Percentiles rank a stretch among this genome's conserved stretches.
Evolutionary conservation across 2,797 vertebrate genomes (phyloP).

Genomic region (Ctenopoma kingsleyae): DNA sequence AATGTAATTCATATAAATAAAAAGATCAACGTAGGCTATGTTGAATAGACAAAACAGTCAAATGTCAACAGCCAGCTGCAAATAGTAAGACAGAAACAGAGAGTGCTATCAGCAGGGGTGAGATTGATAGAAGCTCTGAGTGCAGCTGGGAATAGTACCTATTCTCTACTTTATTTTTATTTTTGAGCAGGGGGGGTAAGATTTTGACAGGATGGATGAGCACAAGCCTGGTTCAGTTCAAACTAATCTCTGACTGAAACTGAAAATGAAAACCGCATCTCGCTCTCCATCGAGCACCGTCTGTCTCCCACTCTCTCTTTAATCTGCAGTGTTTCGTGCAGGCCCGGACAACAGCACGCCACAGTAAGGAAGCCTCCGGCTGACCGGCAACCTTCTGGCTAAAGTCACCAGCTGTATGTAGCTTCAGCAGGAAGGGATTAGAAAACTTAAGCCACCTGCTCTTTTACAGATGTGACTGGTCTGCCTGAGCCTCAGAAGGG

Average conservation of each 20-base stretch:
- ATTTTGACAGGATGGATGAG: background rate
- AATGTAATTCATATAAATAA: constrained; percentile 1
- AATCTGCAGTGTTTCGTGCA: background rate
- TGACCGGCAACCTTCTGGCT: background rate
- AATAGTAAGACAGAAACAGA: constrained; percentile 9
- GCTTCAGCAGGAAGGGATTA: background rate
- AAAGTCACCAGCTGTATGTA: background rate
- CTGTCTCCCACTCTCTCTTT: background rate
- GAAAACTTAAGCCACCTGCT: constrained; percentile 11
- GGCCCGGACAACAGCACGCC: background rate
- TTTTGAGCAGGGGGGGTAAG: background rate
- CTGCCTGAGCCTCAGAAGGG: background rate
- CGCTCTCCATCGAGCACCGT: constrained; percentile 14
- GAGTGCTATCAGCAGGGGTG: constrained; percentile 12
- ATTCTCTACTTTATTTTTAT: constrained; percentile 10
- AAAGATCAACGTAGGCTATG: background rate
- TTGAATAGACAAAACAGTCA: constrained; percentile 11
- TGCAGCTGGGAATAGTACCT: background rate
- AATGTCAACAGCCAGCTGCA: constrained; percentile 37
- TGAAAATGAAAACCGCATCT: constrained; percentile 31
- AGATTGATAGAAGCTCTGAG: constrained; percentile 27
- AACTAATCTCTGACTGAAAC: constrained; percentile 8
- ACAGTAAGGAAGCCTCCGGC: background rate
- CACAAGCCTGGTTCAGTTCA: constrained; percentile 1
- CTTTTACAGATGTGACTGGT: background rate